A percentile compares a stretch with the other conserved stretches of the same genome.
These are phyloP conservation scores for Steinernema scapterisci DNA, from an alignment of 2,888 invertebrate genomes.

Conservation along the genomic window DNA sequence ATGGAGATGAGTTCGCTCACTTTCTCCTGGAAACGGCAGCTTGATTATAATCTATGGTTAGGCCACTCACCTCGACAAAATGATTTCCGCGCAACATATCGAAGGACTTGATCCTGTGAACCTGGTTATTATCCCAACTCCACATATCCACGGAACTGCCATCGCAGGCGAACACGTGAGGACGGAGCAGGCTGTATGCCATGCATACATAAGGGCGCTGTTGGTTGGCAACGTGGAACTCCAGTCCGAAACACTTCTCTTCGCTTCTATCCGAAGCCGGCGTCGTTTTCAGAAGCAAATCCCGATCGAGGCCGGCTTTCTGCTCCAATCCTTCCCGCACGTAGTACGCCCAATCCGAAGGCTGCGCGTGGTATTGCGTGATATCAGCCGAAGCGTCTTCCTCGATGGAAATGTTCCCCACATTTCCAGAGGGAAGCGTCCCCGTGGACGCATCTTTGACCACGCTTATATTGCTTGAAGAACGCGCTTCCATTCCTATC, in stretches of 20 bases:
- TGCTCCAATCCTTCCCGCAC: conserved; percentile 61
- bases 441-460: not conserved
- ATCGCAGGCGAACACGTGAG: conserved; percentile 48
- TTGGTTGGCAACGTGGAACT: conserved; percentile 27
- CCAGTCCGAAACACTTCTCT: conserved; percentile 40
- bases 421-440: not conserved
- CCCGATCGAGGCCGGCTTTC: conserved; percentile 51
- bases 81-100: conserved; percentile 40
- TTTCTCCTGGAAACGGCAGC: conserved; percentile 46
- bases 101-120: not conserved
- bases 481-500: conserved; percentile 36
- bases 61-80: conserved; percentile 42
- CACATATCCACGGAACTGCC: conserved; percentile 29
- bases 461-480: not conserved
- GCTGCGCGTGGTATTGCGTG: conserved; percentile 49
- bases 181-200: conserved; percentile 48
- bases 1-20: conserved; percentile 55
- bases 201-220: conserved; percentile 40
- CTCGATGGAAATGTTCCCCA: not conserved
- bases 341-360: conserved; percentile 65
- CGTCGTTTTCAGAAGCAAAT: conserved; percentile 39
- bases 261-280: not conserved
- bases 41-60: not conserved
- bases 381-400: conserved; percentile 36
- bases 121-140: not conserved